Evolutionary conservation across 2,113 vertebrate species (phyloP).

Genomic region (Alethe castanea): DNA sequence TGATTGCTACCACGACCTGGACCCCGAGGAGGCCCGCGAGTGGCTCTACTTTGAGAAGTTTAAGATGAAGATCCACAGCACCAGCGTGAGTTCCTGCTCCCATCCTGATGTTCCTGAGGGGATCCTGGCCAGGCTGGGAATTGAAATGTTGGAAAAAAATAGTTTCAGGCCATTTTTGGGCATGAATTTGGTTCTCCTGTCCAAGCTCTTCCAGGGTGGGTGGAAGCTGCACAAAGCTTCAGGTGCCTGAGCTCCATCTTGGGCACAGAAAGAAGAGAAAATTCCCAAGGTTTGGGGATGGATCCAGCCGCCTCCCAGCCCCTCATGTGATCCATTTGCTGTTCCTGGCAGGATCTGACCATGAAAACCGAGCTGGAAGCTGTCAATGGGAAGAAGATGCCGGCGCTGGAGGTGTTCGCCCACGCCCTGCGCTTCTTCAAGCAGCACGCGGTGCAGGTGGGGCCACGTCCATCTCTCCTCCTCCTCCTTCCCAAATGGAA

Average conservation of each 20-base stretch:
- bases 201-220: fast-evolving
- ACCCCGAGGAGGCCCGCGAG: slow-evolving; percentile 89
- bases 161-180: fast-evolving
- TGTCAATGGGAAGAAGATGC: slow-evolving; percentile 83
- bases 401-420: slow-evolving; percentile 89
- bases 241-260: neutral
- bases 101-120: fast-evolving
- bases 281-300: fast-evolving
- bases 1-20: slow-evolving; percentile 93
- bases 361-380: slow-evolving; percentile 90
- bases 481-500: neutral
- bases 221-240: fast-evolving
- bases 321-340: fast-evolving
- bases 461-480: neutral
- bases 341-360: slow-evolving; percentile 75
- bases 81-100: slow-evolving; percentile 74
- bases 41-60: slow-evolving; percentile 99
- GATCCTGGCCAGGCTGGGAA: neutral
- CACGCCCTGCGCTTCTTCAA: slow-evolving; percentile 92
- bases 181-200: neutral
- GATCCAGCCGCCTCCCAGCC: fast-evolving
- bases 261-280: fast-evolving
- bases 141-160: neutral
- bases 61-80: slow-evolving; percentile 98
- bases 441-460: slow-evolving; percentile 89